These are phyloP conservation scores for Pheosia tremula DNA, from an alignment of 2,888 invertebrate species.

Conservation along the genomic window DNA sequence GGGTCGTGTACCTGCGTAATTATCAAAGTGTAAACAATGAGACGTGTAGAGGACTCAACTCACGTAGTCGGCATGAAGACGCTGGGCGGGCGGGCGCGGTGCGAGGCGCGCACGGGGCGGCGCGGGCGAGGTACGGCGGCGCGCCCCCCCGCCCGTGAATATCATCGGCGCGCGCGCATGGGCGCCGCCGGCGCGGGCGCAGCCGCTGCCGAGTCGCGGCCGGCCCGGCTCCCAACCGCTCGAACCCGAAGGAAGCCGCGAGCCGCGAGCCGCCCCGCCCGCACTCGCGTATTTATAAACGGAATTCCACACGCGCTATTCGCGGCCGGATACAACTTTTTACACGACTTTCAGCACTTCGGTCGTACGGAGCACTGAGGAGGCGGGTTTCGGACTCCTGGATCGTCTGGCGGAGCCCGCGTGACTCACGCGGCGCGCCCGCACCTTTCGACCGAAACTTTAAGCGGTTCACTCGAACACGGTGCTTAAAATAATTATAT, in stretches of 20 bases:
- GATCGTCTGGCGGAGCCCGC: slow-evolving; percentile 70
- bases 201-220: slow-evolving; percentile 25
- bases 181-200: slow-evolving; percentile 29
- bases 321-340: slow-evolving; percentile 82
- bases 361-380: slow-evolving; percentile 80
- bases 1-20: slow-evolving; percentile 2
- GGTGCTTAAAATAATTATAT: slow-evolving; percentile 60
- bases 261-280: slow-evolving; percentile 38
- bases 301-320: slow-evolving; percentile 77
- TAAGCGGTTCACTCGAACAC: slow-evolving; percentile 55
- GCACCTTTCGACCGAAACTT: slow-evolving; percentile 47
- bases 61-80: slow-evolving; percentile 66
- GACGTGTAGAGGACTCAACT: slow-evolving; percentile 45
- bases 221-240: slow-evolving; percentile 35
- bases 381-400: slow-evolving; percentile 63
- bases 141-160: slow-evolving; percentile 83
- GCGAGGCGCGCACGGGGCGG: slow-evolving; percentile 60
- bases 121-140: slow-evolving; percentile 77
- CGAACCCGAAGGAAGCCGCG: slow-evolving; percentile 36
- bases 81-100: slow-evolving; percentile 59
- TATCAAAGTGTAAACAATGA: neutral
- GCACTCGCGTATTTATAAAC: slow-evolving; percentile 79
- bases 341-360: slow-evolving; percentile 84
- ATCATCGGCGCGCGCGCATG: slow-evolving; percentile 77
- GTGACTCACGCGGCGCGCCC: slow-evolving; percentile 63